Base-by-base conservation (phyloP, 2,888 invertebrate genomes). In the Herminia tarsipennalis region DNA sequence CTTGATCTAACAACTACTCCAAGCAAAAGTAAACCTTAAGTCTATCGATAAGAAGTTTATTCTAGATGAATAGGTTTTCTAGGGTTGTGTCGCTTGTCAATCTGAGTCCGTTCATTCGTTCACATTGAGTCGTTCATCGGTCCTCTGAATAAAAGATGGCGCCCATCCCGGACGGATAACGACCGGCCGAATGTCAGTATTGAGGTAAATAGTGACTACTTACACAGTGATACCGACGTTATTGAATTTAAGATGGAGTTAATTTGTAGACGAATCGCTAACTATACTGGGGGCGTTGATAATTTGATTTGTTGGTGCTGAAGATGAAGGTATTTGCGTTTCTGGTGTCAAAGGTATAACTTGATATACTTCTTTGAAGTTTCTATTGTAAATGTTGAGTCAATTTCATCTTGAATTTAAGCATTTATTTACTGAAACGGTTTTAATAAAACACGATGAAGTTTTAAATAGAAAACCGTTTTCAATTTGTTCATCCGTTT, bases 101-200 rank as follows among this genome's bases (percentile, higher is more conserved):
- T 73, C 70, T 62, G 71, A 66, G 66, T 66, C 67, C 66, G 70
- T 70, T 64, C 61, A 66, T 68, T 75, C 73, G 66, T 73, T 76
- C 75, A 65, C 74, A 75, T 76, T 76, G 77, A 75, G 71, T 76
- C 76, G 73, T 73, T 78, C 78, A 77, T 75, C 70, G 74, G 73
- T 67, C 69, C 72, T 72, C 68, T 83, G 83, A 83, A 83, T 83
- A 82, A 83, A 82, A 82, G 78, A 83, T 83, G 76, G 73, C 75
- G 56, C 45, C 34, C 54, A 57, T 61, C 38, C 55, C 51, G 57
- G 61, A 51, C 43, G 55, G 47, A 68, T 78, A 80, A 81, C 75
- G 77, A 79, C 68, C 69, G 71, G 70, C 60, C 66, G 79, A 78
- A 76, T 74, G 70, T 69, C 59, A 53, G 62, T 68, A 48, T 76